Conservation (phyloP, 2,888 invertebrate species). For the Thereva nobilitata region DNA sequence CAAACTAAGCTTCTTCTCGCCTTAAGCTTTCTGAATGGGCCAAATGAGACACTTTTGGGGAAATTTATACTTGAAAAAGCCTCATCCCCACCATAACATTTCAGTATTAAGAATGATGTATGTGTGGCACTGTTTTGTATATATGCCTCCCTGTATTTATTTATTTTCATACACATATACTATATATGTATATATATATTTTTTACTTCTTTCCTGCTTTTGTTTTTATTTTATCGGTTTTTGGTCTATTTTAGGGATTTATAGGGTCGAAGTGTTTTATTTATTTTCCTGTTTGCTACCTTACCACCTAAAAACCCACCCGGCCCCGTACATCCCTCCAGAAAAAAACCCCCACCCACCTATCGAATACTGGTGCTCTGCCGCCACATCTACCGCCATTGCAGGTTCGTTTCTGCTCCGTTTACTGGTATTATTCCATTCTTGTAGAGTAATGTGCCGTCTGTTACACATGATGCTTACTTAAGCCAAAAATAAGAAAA, state of each 20-base stretch:
- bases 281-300: constrained; percentile 1
- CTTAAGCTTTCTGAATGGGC: constrained; percentile 31
- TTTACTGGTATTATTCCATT: neutral
- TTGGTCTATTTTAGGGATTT: constrained; percentile 33
- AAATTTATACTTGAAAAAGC: constrained; percentile 26
- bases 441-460: neutral
- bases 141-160: constrained; percentile 3
- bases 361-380: no score
- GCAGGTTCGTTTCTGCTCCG: no score
- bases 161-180: neutral
- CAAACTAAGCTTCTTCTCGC: constrained; percentile 27
- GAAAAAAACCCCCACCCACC: no score
- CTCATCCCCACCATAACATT: constrained; percentile 23
- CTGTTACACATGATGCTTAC: neutral
- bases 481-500: constrained; percentile 15
- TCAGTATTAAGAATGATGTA: constrained; percentile 28
- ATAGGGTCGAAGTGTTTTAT: constrained; percentile 26
- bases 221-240: constrained; percentile 20
- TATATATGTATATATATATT: neutral
- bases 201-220: neutral
- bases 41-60: constrained; percentile 33
- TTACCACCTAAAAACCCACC: neutral
- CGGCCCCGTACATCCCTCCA: no score
- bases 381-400: no score
- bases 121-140: constrained; percentile 6